Conservation (phyloP, 2,888 invertebrate species). For the Agrilus mali region DNA sequence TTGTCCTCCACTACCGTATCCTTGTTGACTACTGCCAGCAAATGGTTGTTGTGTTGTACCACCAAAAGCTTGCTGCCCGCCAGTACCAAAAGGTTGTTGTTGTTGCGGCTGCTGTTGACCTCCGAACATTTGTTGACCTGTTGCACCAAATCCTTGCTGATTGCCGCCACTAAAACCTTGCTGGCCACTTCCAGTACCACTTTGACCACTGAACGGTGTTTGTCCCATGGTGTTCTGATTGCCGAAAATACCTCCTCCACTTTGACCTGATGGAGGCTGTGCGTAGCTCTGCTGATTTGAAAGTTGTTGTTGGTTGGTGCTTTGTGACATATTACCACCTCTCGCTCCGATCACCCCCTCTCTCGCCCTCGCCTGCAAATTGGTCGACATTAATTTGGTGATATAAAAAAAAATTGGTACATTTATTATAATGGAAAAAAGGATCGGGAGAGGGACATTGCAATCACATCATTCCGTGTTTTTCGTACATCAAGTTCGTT, state of each 20-base stretch:
- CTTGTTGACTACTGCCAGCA: constrained; percentile 4
- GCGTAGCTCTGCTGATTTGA: constrained; percentile 8
- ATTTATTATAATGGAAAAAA: too few species aligned
- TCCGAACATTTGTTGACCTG: not conserved
- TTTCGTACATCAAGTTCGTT: too few species aligned
- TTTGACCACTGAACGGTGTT: constrained; percentile 3
- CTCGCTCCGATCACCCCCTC: constrained; percentile 42
- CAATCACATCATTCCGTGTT: too few species aligned
- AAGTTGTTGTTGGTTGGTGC: constrained; percentile 8
- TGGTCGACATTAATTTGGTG: not conserved
- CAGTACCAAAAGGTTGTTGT: not conserved
- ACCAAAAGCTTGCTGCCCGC: constrained; percentile 18
- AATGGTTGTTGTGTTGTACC: constrained; percentile 10
- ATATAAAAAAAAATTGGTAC: too few species aligned
- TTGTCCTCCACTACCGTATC: constrained; percentile 12
- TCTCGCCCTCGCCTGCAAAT: constrained; percentile 46
- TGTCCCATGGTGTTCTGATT: constrained; percentile 2
- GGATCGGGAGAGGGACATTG: too few species aligned
- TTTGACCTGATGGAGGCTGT: constrained; percentile 2
- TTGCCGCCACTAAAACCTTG: not conserved
- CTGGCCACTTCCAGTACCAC: not conserved
- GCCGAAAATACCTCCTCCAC: constrained; percentile 10
- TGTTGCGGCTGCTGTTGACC: not conserved
- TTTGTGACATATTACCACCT: constrained; percentile 33
- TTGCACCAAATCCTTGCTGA: constrained; percentile 1